Evolutionary conservation across 2,797 vertebrate species (phyloP), one percentile per base, ranked within the genome.

Genomic region (Ispidina picta): DNA sequence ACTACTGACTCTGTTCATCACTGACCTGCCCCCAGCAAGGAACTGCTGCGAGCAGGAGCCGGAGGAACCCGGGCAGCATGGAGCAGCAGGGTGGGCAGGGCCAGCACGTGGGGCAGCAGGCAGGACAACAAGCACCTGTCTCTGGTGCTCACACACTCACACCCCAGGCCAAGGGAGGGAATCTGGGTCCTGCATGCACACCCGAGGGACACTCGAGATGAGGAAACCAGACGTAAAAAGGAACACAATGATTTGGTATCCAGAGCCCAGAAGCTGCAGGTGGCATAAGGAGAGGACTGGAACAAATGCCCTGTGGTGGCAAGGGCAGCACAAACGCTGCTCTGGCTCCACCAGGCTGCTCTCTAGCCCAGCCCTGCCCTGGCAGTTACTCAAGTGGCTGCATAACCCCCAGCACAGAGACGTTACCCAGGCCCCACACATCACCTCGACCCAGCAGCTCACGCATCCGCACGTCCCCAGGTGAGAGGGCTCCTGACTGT

Each of bases 401-500:
- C 37, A 62, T 8, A 39, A n/a, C 29, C 60, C 7, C 3, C 11
- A 20, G 65, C 63, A 82, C 75, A 86, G 56, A 43, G 64, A 43
- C 18, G 8, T 29, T 7, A 29, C 39, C 65, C 15, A 0, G 46
- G 63, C 70, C 86, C 49, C n/a, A 2, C 41, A 54, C 54, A 90
- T 74, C 55, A 60, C 17, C 82, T 18, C 6, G 41, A 0, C 52
- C 84, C 65, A 16, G 21, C 52, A 46, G 86, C 74, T 87, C 3
- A 48, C 41, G 66, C 88, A 78, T 54, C 74, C 10, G 10, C 52
- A 9, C 3, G 4, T 16, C 22, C 54, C 25, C 20, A 28, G 77
- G 92, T 52, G 37, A 6, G 82, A 88, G 90, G 86, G 90, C 49
- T 92, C 94, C 59, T 44, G 71, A 87, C 95, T 96, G 95, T 95